These are phyloP conservation scores for Hydrozoanthus gracilis DNA, from an alignment of 92 coral and sea anemone species.

Conservation along the genomic window DNA sequence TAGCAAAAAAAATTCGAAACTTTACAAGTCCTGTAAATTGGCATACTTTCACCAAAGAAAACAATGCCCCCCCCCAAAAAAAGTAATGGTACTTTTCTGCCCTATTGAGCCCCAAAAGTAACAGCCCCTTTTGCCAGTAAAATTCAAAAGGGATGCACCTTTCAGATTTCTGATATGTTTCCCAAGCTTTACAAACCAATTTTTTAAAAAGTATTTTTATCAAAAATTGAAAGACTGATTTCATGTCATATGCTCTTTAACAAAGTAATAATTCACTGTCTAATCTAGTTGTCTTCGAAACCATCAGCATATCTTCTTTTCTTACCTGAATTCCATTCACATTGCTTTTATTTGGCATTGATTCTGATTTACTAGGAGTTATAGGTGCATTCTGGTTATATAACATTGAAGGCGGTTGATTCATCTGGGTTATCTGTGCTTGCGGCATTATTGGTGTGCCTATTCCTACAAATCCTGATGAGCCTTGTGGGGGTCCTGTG, in stretches of 20 bases:
- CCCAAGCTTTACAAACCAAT: no score
- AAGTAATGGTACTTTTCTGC: no score
- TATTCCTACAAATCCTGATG: constrained; percentile 25
- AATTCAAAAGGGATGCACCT: no score
- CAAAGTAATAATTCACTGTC: background rate
- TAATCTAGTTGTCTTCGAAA: background rate
- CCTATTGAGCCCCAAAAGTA: no score
- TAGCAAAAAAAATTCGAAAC: no score
- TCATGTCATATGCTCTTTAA: background rate
- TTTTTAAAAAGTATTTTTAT: no score
- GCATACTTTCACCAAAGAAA: no score
- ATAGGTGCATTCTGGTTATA: constrained; percentile 6
- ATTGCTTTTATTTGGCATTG: constrained; percentile 22
- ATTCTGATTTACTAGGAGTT: background rate
- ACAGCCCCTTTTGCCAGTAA: no score
- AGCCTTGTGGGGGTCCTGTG: constrained; percentile 22
- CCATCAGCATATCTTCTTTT: background rate
- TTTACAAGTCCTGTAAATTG: no score
- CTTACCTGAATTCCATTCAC: constrained; percentile 37
- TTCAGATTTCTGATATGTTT: background rate
- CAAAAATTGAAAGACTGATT: no score
- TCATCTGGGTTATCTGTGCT: constrained; percentile 25
- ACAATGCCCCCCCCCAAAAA: no score
- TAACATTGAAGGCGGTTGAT: constrained; percentile 14
- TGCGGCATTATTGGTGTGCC: constrained; percentile 1